Evolutionary conservation across 2,113 vertebrate species (phyloP).

Genomic region (Mormyrus iriodes): DNA sequence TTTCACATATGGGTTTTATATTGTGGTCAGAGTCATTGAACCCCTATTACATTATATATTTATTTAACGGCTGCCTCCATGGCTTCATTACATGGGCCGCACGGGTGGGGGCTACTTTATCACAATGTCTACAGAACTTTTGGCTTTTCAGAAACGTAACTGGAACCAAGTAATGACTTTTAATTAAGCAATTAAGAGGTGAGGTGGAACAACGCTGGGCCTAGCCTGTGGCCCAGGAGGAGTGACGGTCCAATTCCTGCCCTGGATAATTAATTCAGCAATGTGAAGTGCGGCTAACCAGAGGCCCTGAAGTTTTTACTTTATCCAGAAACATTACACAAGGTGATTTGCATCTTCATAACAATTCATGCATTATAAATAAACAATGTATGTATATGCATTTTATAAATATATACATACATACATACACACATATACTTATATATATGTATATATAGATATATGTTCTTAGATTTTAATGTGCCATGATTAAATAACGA

Average conservation of each 20-base stretch:
- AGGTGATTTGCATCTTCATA: not conserved
- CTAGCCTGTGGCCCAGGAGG: not conserved
- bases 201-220: not conserved
- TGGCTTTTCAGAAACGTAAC: not conserved
- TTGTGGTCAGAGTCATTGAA: slow-evolving; percentile 1
- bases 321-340: not conserved
- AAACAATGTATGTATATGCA: not conserved
- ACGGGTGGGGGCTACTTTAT: not conserved
- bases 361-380: not conserved
- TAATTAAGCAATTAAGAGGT: slow-evolving; percentile 10
- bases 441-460: not conserved
- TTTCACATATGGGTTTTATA: slow-evolving; percentile 7
- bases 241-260: not conserved
- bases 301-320: not conserved
- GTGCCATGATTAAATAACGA: not conserved
- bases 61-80: not conserved
- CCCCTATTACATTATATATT: not conserved
- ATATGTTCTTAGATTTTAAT: not conserved
- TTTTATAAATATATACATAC: not conserved
- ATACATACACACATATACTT: not conserved
- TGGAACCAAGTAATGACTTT: not conserved
- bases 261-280: not conserved
- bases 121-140: not conserved
- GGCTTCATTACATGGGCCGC: not conserved
- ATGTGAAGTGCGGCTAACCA: not conserved